These are phyloP conservation scores for Fregata magnificens DNA, from an alignment of 2,113 vertebrate genomes.

Conservation along the genomic window DNA sequence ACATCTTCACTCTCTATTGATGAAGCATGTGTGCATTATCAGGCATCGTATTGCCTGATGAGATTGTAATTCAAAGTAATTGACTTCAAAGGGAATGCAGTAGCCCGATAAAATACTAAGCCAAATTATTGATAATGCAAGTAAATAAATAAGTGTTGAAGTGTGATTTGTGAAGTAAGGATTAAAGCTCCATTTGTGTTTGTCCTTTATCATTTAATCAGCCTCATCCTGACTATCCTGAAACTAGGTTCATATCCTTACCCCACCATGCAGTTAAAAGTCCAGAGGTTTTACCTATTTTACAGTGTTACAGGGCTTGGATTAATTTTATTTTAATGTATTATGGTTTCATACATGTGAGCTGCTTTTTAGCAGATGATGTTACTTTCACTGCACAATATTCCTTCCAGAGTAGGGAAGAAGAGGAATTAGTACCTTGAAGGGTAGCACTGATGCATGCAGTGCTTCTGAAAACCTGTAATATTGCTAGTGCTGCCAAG, in stretches of 20 bases:
- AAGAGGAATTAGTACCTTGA: background rate
- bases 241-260: constrained; percentile 1
- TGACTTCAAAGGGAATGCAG: background rate
- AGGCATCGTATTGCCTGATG: background rate
- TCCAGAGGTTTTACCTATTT: background rate
- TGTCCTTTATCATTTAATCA: constrained; percentile 21
- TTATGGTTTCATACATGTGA: background rate
- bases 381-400: background rate
- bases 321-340: background rate
- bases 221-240: background rate
- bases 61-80: constrained; percentile 37
- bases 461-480: background rate
- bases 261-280: background rate
- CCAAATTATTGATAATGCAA: constrained; percentile 33
- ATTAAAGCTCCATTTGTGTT: background rate
- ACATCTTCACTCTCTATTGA: background rate
- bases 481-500: background rate
- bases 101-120: constrained; percentile 10
- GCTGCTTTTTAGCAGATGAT: background rate
- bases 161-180: constrained; percentile 19
- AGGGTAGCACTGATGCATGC: background rate
- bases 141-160: constrained; percentile 19
- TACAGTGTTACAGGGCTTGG: background rate
- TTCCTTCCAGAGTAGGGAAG: background rate
- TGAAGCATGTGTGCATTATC: background rate